These are phyloP conservation scores for Tethya wilhelma DNA, from an alignment of 37 sponge, comb jelly and placozoan species.

Conservation along the genomic window DNA sequence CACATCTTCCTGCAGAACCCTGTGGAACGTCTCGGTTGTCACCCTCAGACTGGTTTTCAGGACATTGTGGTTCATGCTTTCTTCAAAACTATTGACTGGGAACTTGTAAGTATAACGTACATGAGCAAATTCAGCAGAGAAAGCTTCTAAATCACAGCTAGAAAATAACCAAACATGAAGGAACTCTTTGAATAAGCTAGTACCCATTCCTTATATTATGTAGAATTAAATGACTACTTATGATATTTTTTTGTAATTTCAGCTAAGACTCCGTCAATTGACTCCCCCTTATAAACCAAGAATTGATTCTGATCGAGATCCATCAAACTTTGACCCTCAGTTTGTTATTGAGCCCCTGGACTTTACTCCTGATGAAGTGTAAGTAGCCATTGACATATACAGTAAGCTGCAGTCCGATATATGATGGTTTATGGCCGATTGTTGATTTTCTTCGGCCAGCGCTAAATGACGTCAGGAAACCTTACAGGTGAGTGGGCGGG, in stretches of 20 bases:
- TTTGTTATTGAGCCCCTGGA: constrained; percentile 86
- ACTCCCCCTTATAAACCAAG: constrained; percentile 95
- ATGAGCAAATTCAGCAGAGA: neutral
- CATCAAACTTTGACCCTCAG: constrained; percentile 94
- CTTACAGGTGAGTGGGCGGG: too few relatives aligned
- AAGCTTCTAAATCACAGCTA: neutral
- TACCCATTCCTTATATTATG: neutral
- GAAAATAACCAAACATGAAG: neutral
- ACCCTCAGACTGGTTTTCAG: constrained; percentile 86
- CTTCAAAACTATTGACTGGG: constrained; percentile 95
- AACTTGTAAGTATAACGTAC: constrained; percentile 66
- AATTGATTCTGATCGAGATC: constrained; percentile 81
- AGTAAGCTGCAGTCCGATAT: too few relatives aligned
- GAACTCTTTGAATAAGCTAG: neutral
- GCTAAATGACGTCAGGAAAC: too few relatives aligned
- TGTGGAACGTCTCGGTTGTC: constrained; percentile 88
- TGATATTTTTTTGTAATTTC: neutral
- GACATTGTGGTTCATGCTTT: constrained; percentile 88
- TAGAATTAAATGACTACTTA: neutral
- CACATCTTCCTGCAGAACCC: constrained; percentile 56
- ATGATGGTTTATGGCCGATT: too few relatives aligned
- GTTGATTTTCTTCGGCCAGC: too few relatives aligned
- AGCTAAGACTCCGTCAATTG: constrained; percentile 82
- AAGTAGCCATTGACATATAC: constrained; percentile 20
- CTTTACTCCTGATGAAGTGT: constrained; percentile 95